Percentiles rank a stretch among this genome's conserved stretches.
These are phyloP conservation scores for Crambe crambe DNA, from an alignment of 37 sponge, comb jelly and placozoan genomes.

Conservation along the genomic window DNA sequence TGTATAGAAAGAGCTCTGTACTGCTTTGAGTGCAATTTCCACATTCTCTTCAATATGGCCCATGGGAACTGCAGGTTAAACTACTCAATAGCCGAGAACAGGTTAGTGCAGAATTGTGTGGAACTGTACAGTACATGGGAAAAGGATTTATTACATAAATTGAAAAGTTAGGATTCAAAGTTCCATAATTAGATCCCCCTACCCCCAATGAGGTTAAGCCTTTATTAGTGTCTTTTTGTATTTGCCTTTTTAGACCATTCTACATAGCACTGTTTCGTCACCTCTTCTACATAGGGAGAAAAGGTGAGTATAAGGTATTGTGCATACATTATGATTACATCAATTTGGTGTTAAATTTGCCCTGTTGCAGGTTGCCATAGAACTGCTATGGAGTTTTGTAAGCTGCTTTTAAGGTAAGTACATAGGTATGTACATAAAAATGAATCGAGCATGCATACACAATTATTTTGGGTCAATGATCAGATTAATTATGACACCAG, in stretches of 20 bases:
- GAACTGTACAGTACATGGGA: too few species aligned
- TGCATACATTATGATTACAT: not conserved
- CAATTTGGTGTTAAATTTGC: not conserved
- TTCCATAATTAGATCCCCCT: too few species aligned
- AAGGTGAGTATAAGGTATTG: constrained; percentile 40
- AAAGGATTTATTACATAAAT: too few species aligned
- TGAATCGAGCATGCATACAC: too few species aligned
- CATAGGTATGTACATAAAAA: too few species aligned
- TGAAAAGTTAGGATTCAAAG: too few species aligned
- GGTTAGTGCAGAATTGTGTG: constrained; percentile 32
- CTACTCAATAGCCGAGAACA: constrained; percentile 87
- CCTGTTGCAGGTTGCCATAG: constrained; percentile 87
- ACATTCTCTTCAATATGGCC: constrained; percentile 86
- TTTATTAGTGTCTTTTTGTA: not conserved
- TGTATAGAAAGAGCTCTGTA: constrained; percentile 82
- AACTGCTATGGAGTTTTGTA: constrained; percentile 94
- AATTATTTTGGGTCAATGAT: too few species aligned
- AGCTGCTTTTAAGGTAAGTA: constrained; percentile 80
- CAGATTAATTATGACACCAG: too few species aligned
- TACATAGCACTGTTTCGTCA: constrained; percentile 80
- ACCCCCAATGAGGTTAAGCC: too few species aligned
- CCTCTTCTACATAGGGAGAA: constrained; percentile 65
- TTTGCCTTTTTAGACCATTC: constrained; percentile 54
- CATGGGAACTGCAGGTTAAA: constrained; percentile 80
- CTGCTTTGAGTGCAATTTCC: constrained; percentile 88